Evolutionary conservation across 1,140 invertebrate genomes (phyloP).

Genomic region (Temnothorax curvispinosus): DNA sequence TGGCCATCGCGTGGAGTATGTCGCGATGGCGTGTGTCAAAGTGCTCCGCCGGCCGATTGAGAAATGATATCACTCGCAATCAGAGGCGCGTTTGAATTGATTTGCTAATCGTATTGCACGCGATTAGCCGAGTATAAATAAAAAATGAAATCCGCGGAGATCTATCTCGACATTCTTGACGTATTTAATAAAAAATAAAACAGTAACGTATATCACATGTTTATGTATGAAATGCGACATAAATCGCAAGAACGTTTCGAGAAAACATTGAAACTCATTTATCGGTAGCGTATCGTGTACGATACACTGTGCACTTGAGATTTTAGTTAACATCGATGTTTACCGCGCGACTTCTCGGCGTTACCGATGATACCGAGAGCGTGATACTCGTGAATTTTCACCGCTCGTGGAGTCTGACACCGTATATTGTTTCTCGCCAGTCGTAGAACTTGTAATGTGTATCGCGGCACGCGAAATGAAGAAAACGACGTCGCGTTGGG

Average conservation of each 20-base stretch:
- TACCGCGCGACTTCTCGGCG: neutral
- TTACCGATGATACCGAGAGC: neutral
- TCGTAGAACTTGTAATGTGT: constrained; percentile 19
- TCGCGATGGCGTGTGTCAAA: neutral
- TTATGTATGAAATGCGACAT: neutral
- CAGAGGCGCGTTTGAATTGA: neutral
- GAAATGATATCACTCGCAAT: neutral
- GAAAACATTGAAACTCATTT: constrained; percentile 5
- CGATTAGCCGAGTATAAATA: neutral
- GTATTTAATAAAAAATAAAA: neutral
- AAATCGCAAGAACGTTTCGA: neutral
- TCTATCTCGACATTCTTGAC: neutral
- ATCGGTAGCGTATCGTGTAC: neutral
- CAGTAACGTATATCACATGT: neutral
- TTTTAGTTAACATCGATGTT: constrained; percentile 18
- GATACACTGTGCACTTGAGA: constrained; percentile 29
- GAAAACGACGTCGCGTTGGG: constrained; percentile 20
- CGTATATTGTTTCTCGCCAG: constrained; percentile 5
- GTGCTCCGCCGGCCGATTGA: neutral
- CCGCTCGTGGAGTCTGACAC: neutral
- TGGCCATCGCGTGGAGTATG: neutral
- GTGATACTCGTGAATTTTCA: neutral
- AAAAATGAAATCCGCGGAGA: neutral
- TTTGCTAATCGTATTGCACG: neutral
- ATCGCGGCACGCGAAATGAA: constrained; percentile 20